Evolutionary conservation across 2,113 vertebrate species (phyloP).

Genomic region (Caretta caretta): DNA sequence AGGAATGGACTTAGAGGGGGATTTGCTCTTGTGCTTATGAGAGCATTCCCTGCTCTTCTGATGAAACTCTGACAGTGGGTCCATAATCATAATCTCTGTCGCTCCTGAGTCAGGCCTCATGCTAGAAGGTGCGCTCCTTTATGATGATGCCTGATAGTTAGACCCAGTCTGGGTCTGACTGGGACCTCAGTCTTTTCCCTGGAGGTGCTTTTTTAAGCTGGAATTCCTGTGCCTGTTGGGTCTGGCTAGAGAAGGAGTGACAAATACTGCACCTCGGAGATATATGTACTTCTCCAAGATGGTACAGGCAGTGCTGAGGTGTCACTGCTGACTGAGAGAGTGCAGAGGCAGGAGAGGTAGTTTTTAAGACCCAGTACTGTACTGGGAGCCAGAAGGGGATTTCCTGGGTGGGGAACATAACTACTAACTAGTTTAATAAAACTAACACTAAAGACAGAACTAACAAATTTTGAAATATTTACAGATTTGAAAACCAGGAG

Average conservation of each 20-base stretch:
- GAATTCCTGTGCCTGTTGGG: not conserved
- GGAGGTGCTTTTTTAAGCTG: not conserved
- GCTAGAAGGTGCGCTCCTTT: not conserved
- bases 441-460: too few species aligned
- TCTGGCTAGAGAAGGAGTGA: not conserved
- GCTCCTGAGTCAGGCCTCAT: not conserved
- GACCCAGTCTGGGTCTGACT: not conserved
- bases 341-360: not conserved
- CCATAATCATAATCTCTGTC: not conserved
- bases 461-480: too few species aligned
- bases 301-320: not conserved
- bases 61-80: not conserved
- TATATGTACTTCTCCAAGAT: not conserved
- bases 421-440: too few species aligned
- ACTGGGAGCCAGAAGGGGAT: not conserved
- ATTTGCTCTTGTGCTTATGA: not conserved
- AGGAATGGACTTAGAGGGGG: not conserved
- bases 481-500: too few species aligned
- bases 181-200: not conserved
- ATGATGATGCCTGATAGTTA: not conserved
- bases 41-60: not conserved
- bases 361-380: too few species aligned
- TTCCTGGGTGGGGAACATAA: not conserved
- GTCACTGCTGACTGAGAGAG: not conserved
- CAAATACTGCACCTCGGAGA: not conserved